Conservation (phyloP, 37 sponge, comb jelly and placozoan genomes). For the Crambe crambe region DNA sequence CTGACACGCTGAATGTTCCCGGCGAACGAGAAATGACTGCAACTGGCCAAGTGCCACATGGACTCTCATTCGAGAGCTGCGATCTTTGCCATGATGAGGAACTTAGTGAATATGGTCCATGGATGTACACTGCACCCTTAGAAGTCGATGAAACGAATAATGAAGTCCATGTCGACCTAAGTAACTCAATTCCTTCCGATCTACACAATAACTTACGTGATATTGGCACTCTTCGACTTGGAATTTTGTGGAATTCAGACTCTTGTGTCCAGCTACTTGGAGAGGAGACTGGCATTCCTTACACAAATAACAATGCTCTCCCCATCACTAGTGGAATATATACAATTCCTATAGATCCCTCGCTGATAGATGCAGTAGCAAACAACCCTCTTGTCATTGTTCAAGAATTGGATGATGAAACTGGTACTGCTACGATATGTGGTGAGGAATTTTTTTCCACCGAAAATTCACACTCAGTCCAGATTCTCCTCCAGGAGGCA, state of each 20-base stretch:
- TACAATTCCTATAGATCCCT: neutral
- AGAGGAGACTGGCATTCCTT: conserved; percentile 16
- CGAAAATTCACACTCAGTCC: neutral
- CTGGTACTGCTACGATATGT: neutral
- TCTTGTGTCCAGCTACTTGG: conserved; percentile 9
- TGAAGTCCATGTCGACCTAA: conserved; percentile 18
- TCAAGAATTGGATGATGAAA: neutral
- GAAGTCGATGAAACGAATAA: conserved; percentile 3
- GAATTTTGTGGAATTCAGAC: neutral
- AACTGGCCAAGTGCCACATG: neutral
- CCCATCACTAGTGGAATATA: conserved; percentile 15
- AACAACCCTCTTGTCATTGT: conserved; percentile 5
- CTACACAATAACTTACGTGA: neutral
- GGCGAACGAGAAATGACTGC: conserved; percentile 19
- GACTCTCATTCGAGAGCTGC: neutral
- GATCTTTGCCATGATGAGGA: neutral
- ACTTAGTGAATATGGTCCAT: neutral
- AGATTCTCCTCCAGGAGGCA: conserved; percentile 26
- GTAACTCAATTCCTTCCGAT: conserved; percentile 30
- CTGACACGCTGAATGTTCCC: conserved; percentile 31
- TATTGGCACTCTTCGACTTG: conserved; percentile 13
- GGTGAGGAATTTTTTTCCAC: neutral
- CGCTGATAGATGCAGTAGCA: neutral
- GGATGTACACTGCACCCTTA: conserved; percentile 48
- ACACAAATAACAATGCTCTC: neutral